Percentiles rank a stretch among this genome's conserved stretches.
Conservation (phyloP, 2,888 invertebrate genomes). For the Epistrophella euchroma region DNA sequence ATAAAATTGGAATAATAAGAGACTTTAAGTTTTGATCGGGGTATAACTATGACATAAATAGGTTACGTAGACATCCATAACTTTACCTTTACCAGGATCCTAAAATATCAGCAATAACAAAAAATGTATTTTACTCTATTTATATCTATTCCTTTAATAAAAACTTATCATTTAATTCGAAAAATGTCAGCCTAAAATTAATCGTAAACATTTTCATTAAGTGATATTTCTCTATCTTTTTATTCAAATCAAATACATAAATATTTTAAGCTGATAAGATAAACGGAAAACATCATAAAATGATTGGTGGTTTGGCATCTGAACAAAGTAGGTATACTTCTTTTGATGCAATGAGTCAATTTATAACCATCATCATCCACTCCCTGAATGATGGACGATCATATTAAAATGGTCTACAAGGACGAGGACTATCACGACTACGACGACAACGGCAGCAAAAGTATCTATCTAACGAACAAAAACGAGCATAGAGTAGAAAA, state of each 20-base stretch:
- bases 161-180: not conserved
- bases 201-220: slow-evolving; percentile 10
- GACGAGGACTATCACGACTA: slow-evolving; percentile 35
- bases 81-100: no score
- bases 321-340: slow-evolving; percentile 16
- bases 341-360: slow-evolving; percentile 66
- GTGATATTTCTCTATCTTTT: slow-evolving; percentile 34
- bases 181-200: not conserved
- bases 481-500: slow-evolving; percentile 46
- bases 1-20: no score
- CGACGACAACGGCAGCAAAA: slow-evolving; percentile 7
- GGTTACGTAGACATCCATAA: no score
- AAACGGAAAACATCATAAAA: slow-evolving; percentile 45
- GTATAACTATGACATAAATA: no score
- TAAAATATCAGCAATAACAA: no score
- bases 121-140: no score
- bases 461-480: slow-evolving; percentile 26
- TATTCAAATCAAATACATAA: slow-evolving; percentile 1
- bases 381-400: slow-evolving; percentile 60
- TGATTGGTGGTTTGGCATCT: slow-evolving; percentile 15
- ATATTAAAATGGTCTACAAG: slow-evolving; percentile 67
- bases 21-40: no score
- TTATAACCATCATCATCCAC: slow-evolving; percentile 50
- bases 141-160: no score
- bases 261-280: slow-evolving; percentile 47